Evolutionary conservation across 1,140 invertebrate genomes (phyloP), one percentile per base, ranked within the genome.

Genomic region (Manduca sexta): DNA sequence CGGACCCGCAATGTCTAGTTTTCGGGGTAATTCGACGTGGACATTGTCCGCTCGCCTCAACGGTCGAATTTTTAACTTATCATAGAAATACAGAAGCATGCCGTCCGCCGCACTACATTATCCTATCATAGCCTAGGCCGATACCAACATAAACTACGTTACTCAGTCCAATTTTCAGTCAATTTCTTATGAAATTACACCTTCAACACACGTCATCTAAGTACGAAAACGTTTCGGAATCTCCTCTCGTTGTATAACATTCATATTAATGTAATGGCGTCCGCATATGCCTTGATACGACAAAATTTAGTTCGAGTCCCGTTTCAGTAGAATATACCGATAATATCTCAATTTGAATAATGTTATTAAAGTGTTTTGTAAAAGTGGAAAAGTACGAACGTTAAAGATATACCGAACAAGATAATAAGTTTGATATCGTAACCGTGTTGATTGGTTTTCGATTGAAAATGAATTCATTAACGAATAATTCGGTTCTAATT

Each of bases 151-250:
- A 67, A 72, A 74, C 74, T 84, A 84, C 74, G 80, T 79, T 84
- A 84, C 74, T 84, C 81, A 84, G 79, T 84, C 81, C 81, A 80
- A 74, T 70, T 80, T 74, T 84, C 79, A 84, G 81, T 84, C 81
- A 79, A 74, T 81, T 75, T 78, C 78, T 78, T 84, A 81, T 65
- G 78, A 84, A 82, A 81, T 79, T 81, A 84, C 74, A 74, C 71
- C 65, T 43, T 60, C 69, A 59, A 66, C 70, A 69, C 67, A 66
- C 60, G 56, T 12, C 60, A 50, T 71, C 70, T 84, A 82, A 84
- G 76, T 82, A 84, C 78, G 78, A 73, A 69, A 69, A 54, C 68
- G 59, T 69, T 64, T 61, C 61, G 52, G 61, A 56, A 65, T 64
- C 61, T 64, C 59, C 56, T 62, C 61, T 71, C 69, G 65, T 54